Evolutionary conservation across 2,113 vertebrate species (phyloP).

Genomic region (Clarias magur): DNA sequence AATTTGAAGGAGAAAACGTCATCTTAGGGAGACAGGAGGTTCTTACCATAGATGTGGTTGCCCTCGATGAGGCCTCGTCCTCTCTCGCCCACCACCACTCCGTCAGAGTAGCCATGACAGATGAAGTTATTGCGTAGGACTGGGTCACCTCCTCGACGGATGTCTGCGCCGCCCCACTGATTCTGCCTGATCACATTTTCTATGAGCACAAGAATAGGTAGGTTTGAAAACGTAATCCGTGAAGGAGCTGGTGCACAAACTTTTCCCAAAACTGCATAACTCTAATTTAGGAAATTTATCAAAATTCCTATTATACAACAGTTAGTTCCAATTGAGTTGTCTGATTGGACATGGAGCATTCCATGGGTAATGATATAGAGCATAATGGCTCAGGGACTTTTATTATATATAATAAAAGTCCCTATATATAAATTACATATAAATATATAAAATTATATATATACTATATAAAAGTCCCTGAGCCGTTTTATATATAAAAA

Average conservation of each 20-base stretch:
- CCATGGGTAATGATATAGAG: no score
- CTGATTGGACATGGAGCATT: no score
- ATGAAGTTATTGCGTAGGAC: conserved; percentile 87
- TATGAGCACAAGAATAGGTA: conserved; percentile 48
- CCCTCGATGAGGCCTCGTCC: conserved; percentile 87
- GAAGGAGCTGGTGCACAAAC: neutral
- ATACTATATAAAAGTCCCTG: no score
- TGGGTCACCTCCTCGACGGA: conserved; percentile 83
- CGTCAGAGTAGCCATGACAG: conserved; percentile 85
- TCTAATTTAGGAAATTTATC: no score
- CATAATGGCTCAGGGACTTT: no score
- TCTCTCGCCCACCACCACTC: conserved; percentile 84
- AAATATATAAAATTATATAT: no score
- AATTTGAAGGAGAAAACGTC: neutral
- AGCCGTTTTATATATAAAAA: no score
- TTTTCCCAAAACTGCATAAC: no score
- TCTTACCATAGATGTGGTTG: conserved; percentile 85
- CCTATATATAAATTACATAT: no score
- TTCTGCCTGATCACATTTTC: conserved; percentile 90
- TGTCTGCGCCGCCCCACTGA: conserved; percentile 89
- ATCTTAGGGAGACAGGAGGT: neutral
- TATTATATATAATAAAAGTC: no score
- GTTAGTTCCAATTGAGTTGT: no score
- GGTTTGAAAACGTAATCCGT: neutral
- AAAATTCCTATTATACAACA: no score